Conservation (phyloP, 2,113 vertebrate genomes). For the Pandion haliaetus region DNA sequence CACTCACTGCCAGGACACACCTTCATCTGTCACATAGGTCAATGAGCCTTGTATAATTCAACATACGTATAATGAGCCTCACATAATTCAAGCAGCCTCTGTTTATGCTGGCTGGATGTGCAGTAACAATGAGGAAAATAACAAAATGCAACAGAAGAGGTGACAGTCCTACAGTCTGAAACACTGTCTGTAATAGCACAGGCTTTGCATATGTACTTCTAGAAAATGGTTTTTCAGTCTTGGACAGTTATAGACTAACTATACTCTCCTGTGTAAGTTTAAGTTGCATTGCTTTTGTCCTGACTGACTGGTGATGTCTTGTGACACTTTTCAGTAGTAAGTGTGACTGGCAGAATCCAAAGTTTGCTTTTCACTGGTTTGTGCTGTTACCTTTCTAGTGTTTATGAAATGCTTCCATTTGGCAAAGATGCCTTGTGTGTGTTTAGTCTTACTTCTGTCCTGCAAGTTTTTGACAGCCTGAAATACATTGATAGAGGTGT, state of each 20-base stretch:
- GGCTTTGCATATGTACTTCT: neutral
- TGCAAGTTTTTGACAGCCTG: neutral
- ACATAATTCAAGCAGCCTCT: neutral
- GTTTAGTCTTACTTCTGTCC: neutral
- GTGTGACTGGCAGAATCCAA: neutral
- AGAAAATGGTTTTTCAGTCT: neutral
- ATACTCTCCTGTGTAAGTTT: neutral
- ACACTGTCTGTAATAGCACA: neutral
- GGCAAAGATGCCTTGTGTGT: neutral
- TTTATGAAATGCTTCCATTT: neutral
- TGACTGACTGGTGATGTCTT: neutral
- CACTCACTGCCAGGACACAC: neutral
- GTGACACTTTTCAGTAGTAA: neutral
- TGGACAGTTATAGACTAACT: neutral
- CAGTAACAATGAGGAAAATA: neutral
- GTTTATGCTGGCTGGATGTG: neutral
- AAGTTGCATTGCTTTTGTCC: neutral
- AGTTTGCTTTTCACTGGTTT: neutral
- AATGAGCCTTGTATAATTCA: accelerated
- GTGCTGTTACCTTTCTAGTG: neutral
- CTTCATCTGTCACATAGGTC: neutral
- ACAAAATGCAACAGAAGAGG: neutral
- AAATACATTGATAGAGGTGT: neutral
- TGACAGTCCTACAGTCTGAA: neutral
- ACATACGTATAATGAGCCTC: neutral